Evolutionary conservation across 2,113 vertebrate genomes (phyloP).

Genomic region (Xiphophorus couchianus): DNA sequence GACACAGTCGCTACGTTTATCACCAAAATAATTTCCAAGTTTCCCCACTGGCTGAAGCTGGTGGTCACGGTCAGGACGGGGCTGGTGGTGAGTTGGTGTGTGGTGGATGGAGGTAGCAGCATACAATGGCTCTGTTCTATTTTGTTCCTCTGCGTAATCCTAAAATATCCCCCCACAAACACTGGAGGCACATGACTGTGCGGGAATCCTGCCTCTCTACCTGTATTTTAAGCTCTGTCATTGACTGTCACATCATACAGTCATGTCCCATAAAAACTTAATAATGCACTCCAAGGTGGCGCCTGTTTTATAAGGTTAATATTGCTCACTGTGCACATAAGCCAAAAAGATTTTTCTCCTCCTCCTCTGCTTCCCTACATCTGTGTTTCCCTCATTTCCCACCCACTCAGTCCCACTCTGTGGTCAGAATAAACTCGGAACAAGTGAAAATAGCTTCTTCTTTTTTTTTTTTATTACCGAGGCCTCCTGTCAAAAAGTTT

Average conservation of each 20-base stretch:
- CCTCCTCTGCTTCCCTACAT: constrained; percentile 20
- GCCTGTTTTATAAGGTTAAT: neutral
- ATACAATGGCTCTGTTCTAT: neutral
- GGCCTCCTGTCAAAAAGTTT: neutral
- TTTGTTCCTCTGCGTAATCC: neutral
- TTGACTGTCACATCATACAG: neutral
- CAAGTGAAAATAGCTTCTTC: neutral
- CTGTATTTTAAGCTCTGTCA: neutral
- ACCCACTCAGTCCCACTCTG: constrained; percentile 8
- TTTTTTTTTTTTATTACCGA: neutral
- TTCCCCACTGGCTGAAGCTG: constrained; percentile 94
- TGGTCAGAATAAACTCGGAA: constrained; percentile 1
- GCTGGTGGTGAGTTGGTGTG: constrained; percentile 91
- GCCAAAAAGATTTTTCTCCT: constrained; percentile 3
- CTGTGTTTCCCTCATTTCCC: constrained; percentile 11
- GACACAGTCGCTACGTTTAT: constrained; percentile 96
- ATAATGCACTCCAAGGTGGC: neutral
- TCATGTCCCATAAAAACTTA: neutral
- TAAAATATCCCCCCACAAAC: neutral
- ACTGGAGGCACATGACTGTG: neutral
- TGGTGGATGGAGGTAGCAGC: neutral
- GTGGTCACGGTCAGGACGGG: constrained; percentile 93
- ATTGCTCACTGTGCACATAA: neutral
- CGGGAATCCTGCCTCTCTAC: neutral
- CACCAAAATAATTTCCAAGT: constrained; percentile 88